Evolutionary conservation across 2,888 invertebrate genomes (phyloP).

Genomic region (Melanophora roralis): DNA sequence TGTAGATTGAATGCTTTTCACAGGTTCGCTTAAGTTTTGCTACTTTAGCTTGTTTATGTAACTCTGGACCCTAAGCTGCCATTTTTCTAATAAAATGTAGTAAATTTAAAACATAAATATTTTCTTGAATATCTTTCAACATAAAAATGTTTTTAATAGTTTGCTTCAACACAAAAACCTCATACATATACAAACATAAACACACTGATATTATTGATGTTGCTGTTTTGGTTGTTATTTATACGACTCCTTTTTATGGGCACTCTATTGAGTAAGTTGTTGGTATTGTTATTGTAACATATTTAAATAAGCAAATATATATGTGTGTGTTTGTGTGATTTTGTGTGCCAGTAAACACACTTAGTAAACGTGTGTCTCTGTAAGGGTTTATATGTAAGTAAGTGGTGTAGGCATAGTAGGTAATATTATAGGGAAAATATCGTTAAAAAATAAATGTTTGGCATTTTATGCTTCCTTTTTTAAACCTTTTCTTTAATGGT

Average conservation of each 20-base stretch:
- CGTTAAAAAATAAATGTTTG: neutral
- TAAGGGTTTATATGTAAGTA: neutral
- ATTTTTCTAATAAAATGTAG: neutral
- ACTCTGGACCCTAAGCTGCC: neutral
- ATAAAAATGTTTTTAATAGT: neutral
- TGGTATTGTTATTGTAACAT: constrained; percentile 28
- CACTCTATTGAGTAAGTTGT: constrained; percentile 17
- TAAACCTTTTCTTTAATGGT: no score
- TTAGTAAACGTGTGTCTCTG: neutral
- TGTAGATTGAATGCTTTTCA: neutral
- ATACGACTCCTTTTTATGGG: neutral
- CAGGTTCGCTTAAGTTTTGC: neutral
- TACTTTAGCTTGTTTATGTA: neutral
- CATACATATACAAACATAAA: neutral
- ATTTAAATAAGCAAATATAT: neutral
- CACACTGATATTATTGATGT: constrained; percentile 27
- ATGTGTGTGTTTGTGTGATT: neutral
- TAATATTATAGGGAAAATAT: constrained; percentile 17
- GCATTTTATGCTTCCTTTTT: neutral
- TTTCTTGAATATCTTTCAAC: neutral
- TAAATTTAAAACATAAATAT: neutral
- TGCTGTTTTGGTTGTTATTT: constrained; percentile 4
- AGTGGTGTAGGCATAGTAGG: constrained; percentile 3
- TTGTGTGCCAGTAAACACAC: neutral
- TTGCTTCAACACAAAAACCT: constrained; percentile 2